A percentile compares a stretch with the other conserved stretches of the same genome.
Evolutionary conservation across 2,113 vertebrate genomes (phyloP).

Genomic region (Mustelus asterias): DNA sequence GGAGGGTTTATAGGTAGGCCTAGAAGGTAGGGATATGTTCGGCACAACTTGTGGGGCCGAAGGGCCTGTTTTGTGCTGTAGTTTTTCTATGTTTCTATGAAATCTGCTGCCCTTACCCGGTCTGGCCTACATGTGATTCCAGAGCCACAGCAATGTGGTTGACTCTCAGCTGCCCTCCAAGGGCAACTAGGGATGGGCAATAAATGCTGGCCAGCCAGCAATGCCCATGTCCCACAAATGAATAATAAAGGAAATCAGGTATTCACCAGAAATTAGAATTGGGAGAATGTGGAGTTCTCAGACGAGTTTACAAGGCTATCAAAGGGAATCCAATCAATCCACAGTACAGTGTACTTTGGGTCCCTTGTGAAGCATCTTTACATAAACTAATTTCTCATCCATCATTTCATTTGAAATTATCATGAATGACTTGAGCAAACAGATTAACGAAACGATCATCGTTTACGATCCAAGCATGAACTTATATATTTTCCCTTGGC

Average conservation of each 20-base stretch:
- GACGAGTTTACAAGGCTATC: neutral
- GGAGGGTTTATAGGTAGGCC: too few relatives aligned
- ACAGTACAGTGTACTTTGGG: neutral
- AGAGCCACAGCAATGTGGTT: too few relatives aligned
- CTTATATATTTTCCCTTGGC: neutral
- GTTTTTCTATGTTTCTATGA: too few relatives aligned
- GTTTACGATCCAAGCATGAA: neutral
- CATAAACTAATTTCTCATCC: neutral
- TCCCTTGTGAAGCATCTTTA: neutral
- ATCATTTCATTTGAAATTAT: neutral
- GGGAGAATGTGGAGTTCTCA: neutral
- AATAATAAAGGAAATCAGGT: neutral
- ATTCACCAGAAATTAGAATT: neutral
- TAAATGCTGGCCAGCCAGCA: too few relatives aligned
- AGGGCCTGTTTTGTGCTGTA: too few relatives aligned
- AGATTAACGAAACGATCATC: neutral
- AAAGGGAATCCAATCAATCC: neutral
- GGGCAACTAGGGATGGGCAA: too few relatives aligned
- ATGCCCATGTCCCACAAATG: neutral
- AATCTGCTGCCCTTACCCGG: too few relatives aligned
- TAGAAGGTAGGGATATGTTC: too few relatives aligned
- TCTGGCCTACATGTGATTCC: too few relatives aligned
- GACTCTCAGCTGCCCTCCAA: too few relatives aligned
- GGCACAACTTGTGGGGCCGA: too few relatives aligned
- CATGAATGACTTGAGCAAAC: neutral